Conservation (phyloP, 2,797 vertebrate genomes). For the Enteromius argenteus region DNA sequence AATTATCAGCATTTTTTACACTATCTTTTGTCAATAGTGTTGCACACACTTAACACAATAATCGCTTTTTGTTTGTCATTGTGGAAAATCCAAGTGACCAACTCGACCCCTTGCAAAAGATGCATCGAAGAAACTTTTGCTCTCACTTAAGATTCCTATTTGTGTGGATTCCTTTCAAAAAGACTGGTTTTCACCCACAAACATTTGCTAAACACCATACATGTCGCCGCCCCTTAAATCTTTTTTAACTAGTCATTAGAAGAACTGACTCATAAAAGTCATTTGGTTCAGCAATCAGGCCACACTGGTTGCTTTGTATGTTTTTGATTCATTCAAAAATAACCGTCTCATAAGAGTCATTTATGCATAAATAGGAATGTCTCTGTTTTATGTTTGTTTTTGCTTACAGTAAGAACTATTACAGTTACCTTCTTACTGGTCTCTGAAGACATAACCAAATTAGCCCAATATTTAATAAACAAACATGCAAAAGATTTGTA, state of each 20-base stretch:
- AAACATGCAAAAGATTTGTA: not conserved
- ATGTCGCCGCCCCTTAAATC: not conserved
- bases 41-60: not conserved
- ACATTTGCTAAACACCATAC: not conserved
- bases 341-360: not conserved
- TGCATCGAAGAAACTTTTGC: not conserved
- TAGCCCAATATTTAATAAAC: constrained; percentile 1
- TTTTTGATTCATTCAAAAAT: not conserved
- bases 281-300: not conserved
- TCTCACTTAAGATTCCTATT: not conserved
- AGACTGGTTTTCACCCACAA: not conserved
- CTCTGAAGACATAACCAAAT: not conserved
- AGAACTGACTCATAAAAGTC: not conserved
- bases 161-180: not conserved
- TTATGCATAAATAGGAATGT: not conserved
- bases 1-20: not conserved
- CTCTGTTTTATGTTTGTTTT: constrained; percentile 2
- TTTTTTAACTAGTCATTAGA: not conserved
- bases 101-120: not conserved
- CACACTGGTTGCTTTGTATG: not conserved
- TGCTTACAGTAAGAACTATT: not conserved
- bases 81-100: not conserved
- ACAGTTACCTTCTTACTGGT: not conserved
- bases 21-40: not conserved
- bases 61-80: not conserved